Evolutionary conservation across 1,140 invertebrate species (phyloP), one percentile per base, ranked within the genome.

Genomic region (Drosophila albomicans): DNA sequence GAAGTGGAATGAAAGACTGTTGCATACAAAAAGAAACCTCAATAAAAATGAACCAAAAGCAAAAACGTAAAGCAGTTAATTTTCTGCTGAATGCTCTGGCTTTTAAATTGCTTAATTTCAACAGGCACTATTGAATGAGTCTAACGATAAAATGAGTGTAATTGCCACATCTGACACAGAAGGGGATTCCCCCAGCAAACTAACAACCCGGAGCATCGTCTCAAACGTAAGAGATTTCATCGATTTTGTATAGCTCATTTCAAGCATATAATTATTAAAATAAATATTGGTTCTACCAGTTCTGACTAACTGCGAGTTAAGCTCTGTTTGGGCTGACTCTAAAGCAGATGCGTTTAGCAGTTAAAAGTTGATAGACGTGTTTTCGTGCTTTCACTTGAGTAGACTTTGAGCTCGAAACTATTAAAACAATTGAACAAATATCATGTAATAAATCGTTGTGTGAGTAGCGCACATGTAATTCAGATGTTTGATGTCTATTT

Each of bases 401-500:
- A 11, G 8, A 38, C 10, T 10, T 38, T 8, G 1, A 38, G 10
- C 5, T 41, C 38, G 38, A 41, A 41, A 11, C 38, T 10, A 41
- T n/a, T n/a, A 11, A 25, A 28, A 30, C 66, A 59, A 68, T 51
- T 52, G 38, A 11, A 30, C 30, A 46, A 11, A 35, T 13, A 56
- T 6, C 6, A 7, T 15, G 41, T 16, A 56, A 56, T 57, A 10
- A 65, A 20, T 20, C n/a, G 45, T 28, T 28, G 13, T 35, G 48
- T 30, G 7, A 13, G 13, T 16, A 25, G 20, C 20, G n/a, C 5
- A 15, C 49, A 38, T 45, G 11, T 32, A 30, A 32, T 46, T 63
- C 16, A 11, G 43, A 41, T 51, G 13, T 35, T 56, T 57, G 13
- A 48, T 56, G 48, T 32, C 10, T 62, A 48, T 48, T 59, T 46